phyloP scores from a whole-genome alignment of 2,797 vertebrate species.

The Vespertilio murinus region DNA sequence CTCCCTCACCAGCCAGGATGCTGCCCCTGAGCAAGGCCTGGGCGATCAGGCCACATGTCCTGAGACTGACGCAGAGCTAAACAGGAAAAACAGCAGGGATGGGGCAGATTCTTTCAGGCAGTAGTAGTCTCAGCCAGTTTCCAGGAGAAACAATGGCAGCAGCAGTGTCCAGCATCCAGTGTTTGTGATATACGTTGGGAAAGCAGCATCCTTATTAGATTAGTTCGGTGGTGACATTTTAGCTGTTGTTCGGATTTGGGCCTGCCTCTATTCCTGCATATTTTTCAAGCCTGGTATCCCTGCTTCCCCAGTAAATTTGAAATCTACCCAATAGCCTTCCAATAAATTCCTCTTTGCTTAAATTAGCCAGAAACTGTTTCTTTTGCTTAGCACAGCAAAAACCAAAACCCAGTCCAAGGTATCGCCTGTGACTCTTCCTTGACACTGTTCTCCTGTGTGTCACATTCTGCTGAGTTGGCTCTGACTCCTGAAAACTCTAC shows the following conservation, averaged over 20 bases:
- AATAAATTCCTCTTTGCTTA: slow-evolving; percentile 11
- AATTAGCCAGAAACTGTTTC: background rate
- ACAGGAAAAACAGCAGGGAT: background rate
- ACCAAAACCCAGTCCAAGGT: background rate
- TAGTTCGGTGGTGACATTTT: background rate
- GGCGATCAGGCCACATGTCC: background rate
- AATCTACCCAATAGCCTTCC: background rate
- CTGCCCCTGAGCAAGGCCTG: background rate
- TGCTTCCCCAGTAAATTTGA: background rate
- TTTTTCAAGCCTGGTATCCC: background rate
- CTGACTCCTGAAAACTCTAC: background rate
- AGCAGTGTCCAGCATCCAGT: background rate
- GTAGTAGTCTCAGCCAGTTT: background rate
- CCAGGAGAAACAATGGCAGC: background rate
- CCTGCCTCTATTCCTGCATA: background rate
- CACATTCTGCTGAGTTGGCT: background rate
- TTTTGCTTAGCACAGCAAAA: background rate
- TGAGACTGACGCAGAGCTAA: background rate
- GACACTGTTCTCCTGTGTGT: background rate
- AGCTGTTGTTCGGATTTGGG: background rate
- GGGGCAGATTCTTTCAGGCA: background rate
- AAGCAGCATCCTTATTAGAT: background rate
- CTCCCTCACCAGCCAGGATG: background rate
- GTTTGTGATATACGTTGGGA: background rate
- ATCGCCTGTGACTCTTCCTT: background rate